phyloP scores from a whole-genome alignment of 2,797 vertebrate genomes.

The Streptopelia turtur region DNA sequence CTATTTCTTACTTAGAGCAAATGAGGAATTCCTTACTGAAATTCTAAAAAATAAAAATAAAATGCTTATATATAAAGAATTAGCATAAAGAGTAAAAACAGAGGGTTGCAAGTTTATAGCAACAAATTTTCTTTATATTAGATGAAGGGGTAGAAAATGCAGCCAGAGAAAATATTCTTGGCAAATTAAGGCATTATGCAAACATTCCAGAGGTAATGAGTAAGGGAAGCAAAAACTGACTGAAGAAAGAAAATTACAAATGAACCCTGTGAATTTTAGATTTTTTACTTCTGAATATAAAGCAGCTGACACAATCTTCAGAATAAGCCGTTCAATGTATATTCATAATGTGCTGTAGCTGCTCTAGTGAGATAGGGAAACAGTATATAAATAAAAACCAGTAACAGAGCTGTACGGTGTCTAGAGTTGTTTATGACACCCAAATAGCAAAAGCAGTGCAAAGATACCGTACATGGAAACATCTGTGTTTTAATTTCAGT shows the following conservation, averaged over 20 bases:
- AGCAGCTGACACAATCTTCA: background rate
- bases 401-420: background rate
- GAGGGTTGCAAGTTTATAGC: background rate
- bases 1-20: background rate
- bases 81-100: background rate
- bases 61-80: background rate
- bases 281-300: background rate
- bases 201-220: background rate
- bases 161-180: background rate
- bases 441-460: background rate
- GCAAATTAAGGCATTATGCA: background rate
- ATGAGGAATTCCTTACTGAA: background rate
- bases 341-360: background rate
- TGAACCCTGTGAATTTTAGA: background rate
- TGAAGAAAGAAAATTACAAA: background rate
- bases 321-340: background rate
- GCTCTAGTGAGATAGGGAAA: background rate
- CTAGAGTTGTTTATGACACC: background rate
- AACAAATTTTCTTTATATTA: background rate
- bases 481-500: background rate
- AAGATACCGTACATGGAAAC: background rate
- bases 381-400: background rate
- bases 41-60: background rate
- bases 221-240: background rate
- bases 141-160: background rate